Conservation (phyloP, 2,888 invertebrate genomes). For the Gastrophysa polygoni region DNA sequence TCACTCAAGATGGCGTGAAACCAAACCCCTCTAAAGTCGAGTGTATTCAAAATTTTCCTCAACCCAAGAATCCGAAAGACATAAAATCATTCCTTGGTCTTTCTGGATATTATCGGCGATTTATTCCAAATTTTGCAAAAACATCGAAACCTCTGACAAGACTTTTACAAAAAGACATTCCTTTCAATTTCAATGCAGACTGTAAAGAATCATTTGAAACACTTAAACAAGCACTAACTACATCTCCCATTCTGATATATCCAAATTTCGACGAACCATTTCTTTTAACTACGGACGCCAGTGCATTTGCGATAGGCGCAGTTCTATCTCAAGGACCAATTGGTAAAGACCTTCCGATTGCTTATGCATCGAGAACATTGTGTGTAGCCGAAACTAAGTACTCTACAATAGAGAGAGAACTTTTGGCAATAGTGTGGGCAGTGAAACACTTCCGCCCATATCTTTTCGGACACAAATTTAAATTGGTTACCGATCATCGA, state of each 20-base stretch:
- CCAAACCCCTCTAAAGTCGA: background rate
- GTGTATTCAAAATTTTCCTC: background rate
- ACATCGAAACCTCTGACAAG: constrained; percentile 4
- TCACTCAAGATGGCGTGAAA: background rate
- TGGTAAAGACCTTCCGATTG: constrained; percentile 45
- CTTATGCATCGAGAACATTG: too few species aligned
- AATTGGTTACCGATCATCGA: too few species aligned
- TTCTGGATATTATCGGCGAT: constrained; percentile 1
- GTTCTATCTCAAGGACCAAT: constrained; percentile 41
- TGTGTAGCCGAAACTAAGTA: too few species aligned
- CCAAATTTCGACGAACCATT: constrained; percentile 46
- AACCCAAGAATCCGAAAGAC: background rate
- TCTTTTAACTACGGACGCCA: constrained; percentile 46
- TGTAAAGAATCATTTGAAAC: constrained; percentile 6
- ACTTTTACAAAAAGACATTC: background rate
- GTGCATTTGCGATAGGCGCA: constrained; percentile 39
- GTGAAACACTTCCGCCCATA: too few species aligned
- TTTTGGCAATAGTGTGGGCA: too few species aligned
- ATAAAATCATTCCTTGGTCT: constrained; percentile 2
- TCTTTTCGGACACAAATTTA: too few species aligned
- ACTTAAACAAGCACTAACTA: background rate
- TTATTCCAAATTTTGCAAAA: constrained; percentile 8
- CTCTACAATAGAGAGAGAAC: too few species aligned
- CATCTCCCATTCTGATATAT: constrained; percentile 38
- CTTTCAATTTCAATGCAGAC: constrained; percentile 34